These are phyloP conservation scores for Xestia rhomboidea DNA, from an alignment of 2,888 invertebrate species.

Conservation along the genomic window DNA sequence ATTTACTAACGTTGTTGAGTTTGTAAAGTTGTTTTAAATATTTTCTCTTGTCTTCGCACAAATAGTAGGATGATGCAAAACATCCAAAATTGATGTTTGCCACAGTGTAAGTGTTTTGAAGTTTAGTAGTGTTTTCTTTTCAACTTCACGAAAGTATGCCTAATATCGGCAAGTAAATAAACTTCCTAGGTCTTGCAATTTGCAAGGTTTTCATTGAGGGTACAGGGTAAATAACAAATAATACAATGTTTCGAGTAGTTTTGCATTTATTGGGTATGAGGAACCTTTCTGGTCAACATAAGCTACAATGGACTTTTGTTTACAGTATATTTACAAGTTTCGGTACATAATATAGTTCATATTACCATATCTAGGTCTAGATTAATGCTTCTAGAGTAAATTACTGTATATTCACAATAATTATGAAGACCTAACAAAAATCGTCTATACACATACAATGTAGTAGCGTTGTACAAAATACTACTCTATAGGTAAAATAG, in stretches of 20 bases:
- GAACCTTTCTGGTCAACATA: conserved; percentile 91
- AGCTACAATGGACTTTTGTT: conserved; percentile 90
- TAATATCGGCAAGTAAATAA: background rate
- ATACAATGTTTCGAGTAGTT: conserved; percentile 84
- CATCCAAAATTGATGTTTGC: background rate
- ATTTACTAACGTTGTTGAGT: background rate
- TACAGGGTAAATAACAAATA: conserved; percentile 66
- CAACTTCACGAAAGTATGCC: background rate
- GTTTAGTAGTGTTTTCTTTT: background rate
- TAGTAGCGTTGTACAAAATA: conserved; percentile 88
- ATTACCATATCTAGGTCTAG: conserved; percentile 82
- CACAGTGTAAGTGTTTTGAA: background rate
- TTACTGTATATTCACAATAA: conserved; percentile 90
- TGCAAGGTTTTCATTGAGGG: background rate
- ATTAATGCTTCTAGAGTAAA: conserved; percentile 85
- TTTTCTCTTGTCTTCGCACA: background rate
- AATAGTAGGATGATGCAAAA: background rate
- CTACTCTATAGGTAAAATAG: conserved; percentile 82
- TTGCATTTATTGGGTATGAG: conserved; percentile 91
- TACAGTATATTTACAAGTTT: conserved; percentile 90
- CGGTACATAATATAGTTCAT: conserved; percentile 88
- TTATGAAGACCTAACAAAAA: conserved; percentile 85
- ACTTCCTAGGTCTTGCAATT: background rate
- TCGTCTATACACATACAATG: conserved; percentile 86
- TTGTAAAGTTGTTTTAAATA: background rate